These are phyloP conservation scores for Hafferia zeledoni DNA, from an alignment of 2,797 vertebrate genomes.

Conservation along the genomic window DNA sequence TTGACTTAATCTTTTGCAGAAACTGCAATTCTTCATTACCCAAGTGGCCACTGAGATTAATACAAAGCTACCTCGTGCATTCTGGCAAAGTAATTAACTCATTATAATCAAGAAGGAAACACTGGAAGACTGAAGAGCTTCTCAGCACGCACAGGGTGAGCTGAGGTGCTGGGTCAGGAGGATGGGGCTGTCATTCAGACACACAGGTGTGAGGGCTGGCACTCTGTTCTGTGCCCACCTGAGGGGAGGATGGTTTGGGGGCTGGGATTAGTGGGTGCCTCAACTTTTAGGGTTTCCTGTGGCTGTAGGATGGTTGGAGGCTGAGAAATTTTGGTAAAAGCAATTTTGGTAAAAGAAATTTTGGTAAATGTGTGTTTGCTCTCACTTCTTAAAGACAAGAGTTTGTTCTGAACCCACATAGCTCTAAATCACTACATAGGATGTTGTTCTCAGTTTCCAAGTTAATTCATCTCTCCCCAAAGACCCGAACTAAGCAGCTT, in stretches of 20 bases:
- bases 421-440: neutral
- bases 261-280: neutral
- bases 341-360: neutral
- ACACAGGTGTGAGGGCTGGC: neutral
- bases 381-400: neutral
- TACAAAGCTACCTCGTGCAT: neutral
- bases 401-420: neutral
- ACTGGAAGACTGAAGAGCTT: neutral
- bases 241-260: neutral
- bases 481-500: neutral
- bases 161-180: neutral
- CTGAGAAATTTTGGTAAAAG: neutral
- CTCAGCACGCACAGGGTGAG: neutral
- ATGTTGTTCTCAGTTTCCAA: neutral
- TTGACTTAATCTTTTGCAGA: neutral
- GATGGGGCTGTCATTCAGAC: neutral
- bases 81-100: slow-evolving; percentile 9
- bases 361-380: neutral
- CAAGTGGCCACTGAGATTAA: neutral
- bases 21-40: neutral
- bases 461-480: neutral
- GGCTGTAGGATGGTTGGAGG: neutral
- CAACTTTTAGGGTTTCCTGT: neutral
- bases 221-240: neutral
- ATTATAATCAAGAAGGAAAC: neutral